phyloP scores from a whole-genome alignment of 2,797 vertebrate genomes.

The Halcyon smyrnensis region DNA sequence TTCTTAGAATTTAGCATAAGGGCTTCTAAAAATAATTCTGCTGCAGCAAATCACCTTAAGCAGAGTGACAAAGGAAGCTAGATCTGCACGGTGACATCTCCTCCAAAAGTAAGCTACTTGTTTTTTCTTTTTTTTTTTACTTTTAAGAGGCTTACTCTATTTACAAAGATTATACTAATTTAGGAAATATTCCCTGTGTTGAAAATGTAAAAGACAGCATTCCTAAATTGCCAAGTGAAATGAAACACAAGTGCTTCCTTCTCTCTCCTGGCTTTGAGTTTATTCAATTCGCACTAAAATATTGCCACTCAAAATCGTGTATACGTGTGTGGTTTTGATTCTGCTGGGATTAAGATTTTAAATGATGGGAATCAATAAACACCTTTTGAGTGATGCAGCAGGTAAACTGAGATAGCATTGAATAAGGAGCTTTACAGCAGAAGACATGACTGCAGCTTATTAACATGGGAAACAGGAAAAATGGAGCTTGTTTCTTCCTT shows the following conservation, averaged over 20 bases:
- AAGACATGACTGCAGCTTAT: neutral
- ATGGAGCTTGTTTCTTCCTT: neutral
- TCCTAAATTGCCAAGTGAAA: neutral
- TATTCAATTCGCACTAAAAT: neutral
- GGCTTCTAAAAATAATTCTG: neutral
- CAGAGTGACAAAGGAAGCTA: neutral
- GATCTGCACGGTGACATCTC: neutral
- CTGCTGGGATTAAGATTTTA: neutral
- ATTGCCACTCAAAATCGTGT: neutral
- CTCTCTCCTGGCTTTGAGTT: neutral
- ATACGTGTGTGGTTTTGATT: neutral
- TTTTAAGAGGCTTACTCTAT: neutral
- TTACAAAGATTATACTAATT: constrained; percentile 14
- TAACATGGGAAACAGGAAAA: neutral
- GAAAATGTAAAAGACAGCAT: neutral
- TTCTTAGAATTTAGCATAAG: neutral
- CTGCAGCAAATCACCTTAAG: constrained; percentile 1
- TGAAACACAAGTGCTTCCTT: neutral
- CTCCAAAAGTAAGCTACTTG: neutral
- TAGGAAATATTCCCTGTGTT: neutral
- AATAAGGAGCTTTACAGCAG: neutral
- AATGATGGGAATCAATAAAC: neutral
- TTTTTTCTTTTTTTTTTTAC: neutral
- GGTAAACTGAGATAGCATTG: neutral
- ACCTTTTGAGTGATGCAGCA: neutral